These are phyloP conservation scores for Hemaris fuciformis DNA, from an alignment of 2,888 invertebrate genomes.

Conservation along the genomic window DNA sequence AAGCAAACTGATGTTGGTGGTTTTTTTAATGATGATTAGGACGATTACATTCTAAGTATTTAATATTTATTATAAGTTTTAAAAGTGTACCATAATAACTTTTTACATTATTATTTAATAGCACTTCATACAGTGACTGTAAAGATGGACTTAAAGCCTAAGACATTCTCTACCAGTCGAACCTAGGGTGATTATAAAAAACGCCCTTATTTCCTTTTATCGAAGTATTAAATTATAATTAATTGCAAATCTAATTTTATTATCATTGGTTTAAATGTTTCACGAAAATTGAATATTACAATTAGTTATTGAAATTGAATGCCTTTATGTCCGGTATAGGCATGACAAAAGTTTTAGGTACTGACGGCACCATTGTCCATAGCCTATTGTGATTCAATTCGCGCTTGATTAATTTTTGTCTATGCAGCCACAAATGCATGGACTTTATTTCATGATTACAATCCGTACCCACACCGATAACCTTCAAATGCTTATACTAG, in stretches of 20 bases:
- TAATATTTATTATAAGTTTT: too few relatives aligned
- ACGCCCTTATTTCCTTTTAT: too few relatives aligned
- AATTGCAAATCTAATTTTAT: background rate
- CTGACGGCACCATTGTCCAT: background rate
- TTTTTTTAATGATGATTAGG: too few relatives aligned
- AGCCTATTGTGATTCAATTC: conserved; percentile 21
- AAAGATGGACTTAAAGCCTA: too few relatives aligned
- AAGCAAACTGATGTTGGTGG: too few relatives aligned
- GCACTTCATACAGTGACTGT: too few relatives aligned
- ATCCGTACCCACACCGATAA: conserved; percentile 21
- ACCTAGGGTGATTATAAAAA: too few relatives aligned
- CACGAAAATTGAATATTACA: background rate
- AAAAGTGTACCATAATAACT: too few relatives aligned
- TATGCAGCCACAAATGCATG: conserved; percentile 17
- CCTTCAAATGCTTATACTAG: background rate
- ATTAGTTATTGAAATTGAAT: background rate
- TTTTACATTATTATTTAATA: too few relatives aligned
- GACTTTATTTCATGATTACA: conserved; percentile 19
- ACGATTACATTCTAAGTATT: too few relatives aligned
- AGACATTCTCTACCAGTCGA: too few relatives aligned
- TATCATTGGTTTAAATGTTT: background rate
- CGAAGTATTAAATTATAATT: too few relatives aligned
- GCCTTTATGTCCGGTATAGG: background rate
- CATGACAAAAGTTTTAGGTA: conserved; percentile 8
- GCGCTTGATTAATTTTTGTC: conserved; percentile 22